Conservation (phyloP, 2,113 vertebrate species). For the Calidris pygmaea region DNA sequence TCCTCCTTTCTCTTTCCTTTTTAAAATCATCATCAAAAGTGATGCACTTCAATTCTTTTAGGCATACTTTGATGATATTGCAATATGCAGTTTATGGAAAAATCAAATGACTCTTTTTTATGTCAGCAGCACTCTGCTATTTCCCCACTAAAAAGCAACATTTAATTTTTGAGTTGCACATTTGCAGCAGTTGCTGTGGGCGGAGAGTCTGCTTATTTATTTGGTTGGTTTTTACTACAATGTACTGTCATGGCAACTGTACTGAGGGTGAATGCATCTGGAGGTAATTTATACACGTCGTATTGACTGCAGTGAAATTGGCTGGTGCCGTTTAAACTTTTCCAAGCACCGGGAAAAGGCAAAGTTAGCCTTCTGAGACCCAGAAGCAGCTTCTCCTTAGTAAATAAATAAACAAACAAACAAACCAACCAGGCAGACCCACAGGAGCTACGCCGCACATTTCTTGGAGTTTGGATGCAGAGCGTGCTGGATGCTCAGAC, state of each 20-base stretch:
- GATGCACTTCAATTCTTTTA: conserved; percentile 11
- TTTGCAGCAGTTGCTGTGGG: conserved; percentile 54
- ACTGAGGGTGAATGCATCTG: neutral
- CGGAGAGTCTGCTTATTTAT: conserved; percentile 41
- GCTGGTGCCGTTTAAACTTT: conserved; percentile 8
- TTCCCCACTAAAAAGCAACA: conserved; percentile 27
- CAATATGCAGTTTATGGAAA: conserved; percentile 21
- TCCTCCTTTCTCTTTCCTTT: neutral
- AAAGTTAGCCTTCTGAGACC: neutral
- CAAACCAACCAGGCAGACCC: neutral
- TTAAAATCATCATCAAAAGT: conserved; percentile 5
- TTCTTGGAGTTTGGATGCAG: neutral
- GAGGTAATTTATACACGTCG: conserved; percentile 10
- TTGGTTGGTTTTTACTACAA: conserved; percentile 43
- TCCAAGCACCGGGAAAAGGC: neutral
- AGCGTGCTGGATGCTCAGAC: neutral
- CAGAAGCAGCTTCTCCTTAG: neutral
- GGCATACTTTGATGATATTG: conserved; percentile 14
- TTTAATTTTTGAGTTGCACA: conserved; percentile 45
- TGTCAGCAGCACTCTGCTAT: neutral
- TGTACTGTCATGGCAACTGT: conserved; percentile 58
- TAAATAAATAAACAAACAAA: neutral
- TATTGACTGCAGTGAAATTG: neutral
- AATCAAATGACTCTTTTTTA: conserved; percentile 33
- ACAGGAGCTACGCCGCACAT: neutral